These are phyloP conservation scores for Formica exsecta DNA, from an alignment of 1,140 invertebrate genomes.

Conservation along the genomic window DNA sequence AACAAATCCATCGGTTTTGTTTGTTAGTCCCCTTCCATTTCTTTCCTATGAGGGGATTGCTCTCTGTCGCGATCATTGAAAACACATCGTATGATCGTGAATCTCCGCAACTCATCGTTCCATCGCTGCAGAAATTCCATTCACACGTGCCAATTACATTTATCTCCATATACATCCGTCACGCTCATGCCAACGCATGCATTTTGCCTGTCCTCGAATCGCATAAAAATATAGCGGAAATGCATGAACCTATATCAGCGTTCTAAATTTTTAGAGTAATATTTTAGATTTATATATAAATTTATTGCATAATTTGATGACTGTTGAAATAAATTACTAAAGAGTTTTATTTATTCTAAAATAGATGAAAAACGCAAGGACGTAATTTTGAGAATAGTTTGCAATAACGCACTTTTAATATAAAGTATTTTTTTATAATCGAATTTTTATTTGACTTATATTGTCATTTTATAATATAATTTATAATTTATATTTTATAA, in stretches of 20 bases:
- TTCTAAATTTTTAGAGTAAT: neutral
- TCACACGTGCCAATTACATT: neutral
- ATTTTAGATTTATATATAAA: too few species aligned
- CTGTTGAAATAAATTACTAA: too few species aligned
- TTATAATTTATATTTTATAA: constrained; percentile 1
- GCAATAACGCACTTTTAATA: neutral
- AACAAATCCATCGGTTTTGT: neutral
- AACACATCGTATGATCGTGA: neutral
- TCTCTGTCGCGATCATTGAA: neutral
- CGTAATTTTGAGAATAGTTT: too few species aligned
- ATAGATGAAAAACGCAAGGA: neutral
- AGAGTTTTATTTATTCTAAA: neutral
- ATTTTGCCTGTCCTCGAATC: too few species aligned
- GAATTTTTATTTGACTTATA: neutral
- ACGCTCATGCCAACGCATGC: neutral
- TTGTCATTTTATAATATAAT: neutral
- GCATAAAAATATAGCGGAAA: too few species aligned
- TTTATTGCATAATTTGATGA: too few species aligned
- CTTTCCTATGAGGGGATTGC: neutral
- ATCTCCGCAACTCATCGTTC: neutral
- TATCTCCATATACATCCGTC: too few species aligned
- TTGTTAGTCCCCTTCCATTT: constrained; percentile 7
- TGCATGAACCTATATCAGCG: too few species aligned
- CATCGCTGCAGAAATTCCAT: neutral
- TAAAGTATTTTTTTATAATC: neutral